Evolutionary conservation across 2,113 vertebrate genomes (phyloP).

Genomic region (Tamias sibiricus): DNA sequence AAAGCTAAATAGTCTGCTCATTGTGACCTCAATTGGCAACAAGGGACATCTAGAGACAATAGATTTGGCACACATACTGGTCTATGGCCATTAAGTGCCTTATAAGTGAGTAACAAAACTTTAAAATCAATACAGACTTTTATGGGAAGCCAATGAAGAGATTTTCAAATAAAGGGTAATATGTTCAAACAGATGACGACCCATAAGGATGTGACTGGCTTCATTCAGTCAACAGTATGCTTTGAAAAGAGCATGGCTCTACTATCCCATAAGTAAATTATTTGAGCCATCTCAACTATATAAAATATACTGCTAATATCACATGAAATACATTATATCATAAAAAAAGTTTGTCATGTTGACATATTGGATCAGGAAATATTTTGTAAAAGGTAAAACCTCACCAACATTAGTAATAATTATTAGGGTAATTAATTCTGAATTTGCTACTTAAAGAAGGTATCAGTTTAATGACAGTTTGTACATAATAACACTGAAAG

Average conservation of each 20-base stretch:
- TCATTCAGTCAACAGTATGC: background rate
- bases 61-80: slow-evolving; percentile 21
- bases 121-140: slow-evolving; percentile 72
- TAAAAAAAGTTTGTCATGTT: background rate
- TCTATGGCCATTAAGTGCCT: slow-evolving; percentile 48
- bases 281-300: background rate
- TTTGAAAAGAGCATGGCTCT: background rate
- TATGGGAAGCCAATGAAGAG: slow-evolving; percentile 64
- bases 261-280: background rate
- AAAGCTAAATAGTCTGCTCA: slow-evolving; percentile 49
- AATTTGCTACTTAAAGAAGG: slow-evolving; percentile 16
- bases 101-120: slow-evolving; percentile 67
- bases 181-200: slow-evolving; percentile 62
- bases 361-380: background rate
- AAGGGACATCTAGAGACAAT: slow-evolving; percentile 42
- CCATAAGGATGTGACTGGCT: slow-evolving; percentile 54
- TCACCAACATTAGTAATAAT: slow-evolving; percentile 3
- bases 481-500: background rate
- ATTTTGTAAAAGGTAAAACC: slow-evolving; percentile 14
- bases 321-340: background rate
- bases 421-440: slow-evolving; percentile 8
- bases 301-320: background rate
- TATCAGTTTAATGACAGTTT: slow-evolving; percentile 1
- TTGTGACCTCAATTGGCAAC: slow-evolving; percentile 55
- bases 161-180: slow-evolving; percentile 62